Conservation (phyloP, 1,140 invertebrate genomes). For the Drosophila lowei region DNA sequence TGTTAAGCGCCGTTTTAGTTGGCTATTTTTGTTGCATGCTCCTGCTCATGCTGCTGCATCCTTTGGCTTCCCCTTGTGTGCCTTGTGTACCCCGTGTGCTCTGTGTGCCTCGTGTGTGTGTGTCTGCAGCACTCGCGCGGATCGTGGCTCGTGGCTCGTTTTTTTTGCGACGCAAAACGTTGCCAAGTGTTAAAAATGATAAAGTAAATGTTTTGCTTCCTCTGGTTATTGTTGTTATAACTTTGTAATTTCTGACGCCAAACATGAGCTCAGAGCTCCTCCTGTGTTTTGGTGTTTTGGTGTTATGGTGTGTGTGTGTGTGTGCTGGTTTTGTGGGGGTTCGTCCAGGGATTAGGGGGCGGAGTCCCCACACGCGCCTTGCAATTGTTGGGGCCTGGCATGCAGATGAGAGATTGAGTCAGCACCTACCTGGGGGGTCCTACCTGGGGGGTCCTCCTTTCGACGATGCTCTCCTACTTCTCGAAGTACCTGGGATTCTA, state of each 20-base stretch:
- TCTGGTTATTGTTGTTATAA: conserved; percentile 73
- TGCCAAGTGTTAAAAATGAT: conserved; percentile 69
- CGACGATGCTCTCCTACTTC: too few species aligned
- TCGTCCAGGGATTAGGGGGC: too few species aligned
- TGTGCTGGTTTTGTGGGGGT: neutral
- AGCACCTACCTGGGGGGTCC: conserved; percentile 15
- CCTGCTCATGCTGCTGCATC: neutral
- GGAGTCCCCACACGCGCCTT: neutral
- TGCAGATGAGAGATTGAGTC: neutral
- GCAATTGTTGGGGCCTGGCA: neutral
- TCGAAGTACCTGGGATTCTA: neutral
- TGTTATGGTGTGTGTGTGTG: too few species aligned
- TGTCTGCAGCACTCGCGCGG: neutral
- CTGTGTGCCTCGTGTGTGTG: neutral
- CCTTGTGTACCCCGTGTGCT: too few species aligned
- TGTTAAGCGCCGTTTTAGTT: conserved; percentile 73
- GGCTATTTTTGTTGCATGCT: conserved; percentile 35
- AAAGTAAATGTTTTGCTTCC: conserved; percentile 76
- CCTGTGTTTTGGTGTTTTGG: too few species aligned
- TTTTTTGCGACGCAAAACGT: conserved; percentile 5
- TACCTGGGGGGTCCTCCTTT: too few species aligned
- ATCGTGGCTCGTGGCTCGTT: neutral
- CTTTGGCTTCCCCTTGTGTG: conserved; percentile 8
- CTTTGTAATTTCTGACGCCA: conserved; percentile 71
- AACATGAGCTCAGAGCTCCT: neutral